Evolutionary conservation across 2,797 vertebrate genomes (phyloP), one percentile per base, ranked within the genome.

Genomic region (Vespertilio murinus): DNA sequence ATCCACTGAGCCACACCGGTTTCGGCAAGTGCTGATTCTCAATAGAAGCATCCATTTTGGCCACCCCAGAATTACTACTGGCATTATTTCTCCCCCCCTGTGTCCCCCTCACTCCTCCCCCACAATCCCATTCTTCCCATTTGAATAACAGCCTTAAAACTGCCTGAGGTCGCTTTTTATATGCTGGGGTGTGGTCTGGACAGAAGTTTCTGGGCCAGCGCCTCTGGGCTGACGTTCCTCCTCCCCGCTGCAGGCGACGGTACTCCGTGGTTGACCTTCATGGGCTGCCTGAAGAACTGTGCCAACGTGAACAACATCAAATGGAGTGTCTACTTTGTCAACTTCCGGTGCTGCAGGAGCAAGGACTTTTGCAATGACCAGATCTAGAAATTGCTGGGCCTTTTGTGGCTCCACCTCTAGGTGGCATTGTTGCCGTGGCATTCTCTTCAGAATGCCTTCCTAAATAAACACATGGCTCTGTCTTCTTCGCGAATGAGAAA

Each of bases 271-370:
- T 33, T 97, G 42, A 86, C 3, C 10, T 95, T 96, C 93, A 80
- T 22, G 95, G 97, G 82, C 49, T 96, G 97, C 65, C 23, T 92
- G 28, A 93, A 86, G 85, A 94, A 92, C 64, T 97, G 97, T 23
- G 97, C 97, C 3, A 88, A 96, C 3, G 97, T 96, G 83, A 3
- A 67, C 11, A 6, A 22, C 1, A 49, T 97, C 13, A 67, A 5
- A 4, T 97, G 97, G 96, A 70, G 74, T 4, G 0, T 0, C 88
- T 96, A 96, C 22, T 4, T 47, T 40, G 96, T 97, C 65, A 23
- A 22, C 23, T 92, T 96, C 59, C 47, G 8, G 9, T 96, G 97
- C 75, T 97, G 97, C 67, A 75, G 92, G 42, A n/a, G 79, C 70
- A 17, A 30, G 1, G 40, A 96, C 61, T 10, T 95, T 22, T 97